Conservation (phyloP, 2,113 vertebrate species). For the Oostethus manadensis region DNA sequence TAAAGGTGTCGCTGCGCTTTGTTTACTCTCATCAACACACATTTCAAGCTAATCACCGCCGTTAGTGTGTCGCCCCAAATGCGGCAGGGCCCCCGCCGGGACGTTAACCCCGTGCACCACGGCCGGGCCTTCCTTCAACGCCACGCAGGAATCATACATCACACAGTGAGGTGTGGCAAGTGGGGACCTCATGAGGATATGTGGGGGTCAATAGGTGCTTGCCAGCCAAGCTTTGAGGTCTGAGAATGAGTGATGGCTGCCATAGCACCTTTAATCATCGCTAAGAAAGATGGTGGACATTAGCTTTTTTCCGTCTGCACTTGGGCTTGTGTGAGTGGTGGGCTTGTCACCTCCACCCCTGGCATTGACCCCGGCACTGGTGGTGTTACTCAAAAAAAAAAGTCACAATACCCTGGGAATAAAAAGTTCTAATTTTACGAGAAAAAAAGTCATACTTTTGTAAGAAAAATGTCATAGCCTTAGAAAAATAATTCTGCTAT, state of each 20-base stretch:
- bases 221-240: constrained; percentile 37
- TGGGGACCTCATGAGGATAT: constrained; percentile 15
- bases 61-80: constrained; percentile 29
- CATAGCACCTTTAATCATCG: constrained; percentile 56
- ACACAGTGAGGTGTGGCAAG: constrained; percentile 50
- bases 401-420: no score
- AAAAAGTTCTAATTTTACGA: no score
- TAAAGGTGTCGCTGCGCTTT: constrained; percentile 66
- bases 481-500: no score
- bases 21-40: constrained; percentile 67
- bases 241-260: constrained; percentile 60
- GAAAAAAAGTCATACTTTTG: no score
- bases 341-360: no score
- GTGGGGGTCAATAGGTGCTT: constrained; percentile 12
- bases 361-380: no score
- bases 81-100: constrained; percentile 60
- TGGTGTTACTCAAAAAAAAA: no score
- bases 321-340: no score
- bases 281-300: constrained; percentile 3
- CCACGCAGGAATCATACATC: constrained; percentile 61
- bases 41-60: neutral
- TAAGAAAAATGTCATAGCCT: no score
- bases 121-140: constrained; percentile 58
- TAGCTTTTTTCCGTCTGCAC: no score
- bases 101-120: constrained; percentile 60